phyloP scores from a whole-genome alignment of 2,113 vertebrate genomes.

The Pongo pygmaeus region DNA sequence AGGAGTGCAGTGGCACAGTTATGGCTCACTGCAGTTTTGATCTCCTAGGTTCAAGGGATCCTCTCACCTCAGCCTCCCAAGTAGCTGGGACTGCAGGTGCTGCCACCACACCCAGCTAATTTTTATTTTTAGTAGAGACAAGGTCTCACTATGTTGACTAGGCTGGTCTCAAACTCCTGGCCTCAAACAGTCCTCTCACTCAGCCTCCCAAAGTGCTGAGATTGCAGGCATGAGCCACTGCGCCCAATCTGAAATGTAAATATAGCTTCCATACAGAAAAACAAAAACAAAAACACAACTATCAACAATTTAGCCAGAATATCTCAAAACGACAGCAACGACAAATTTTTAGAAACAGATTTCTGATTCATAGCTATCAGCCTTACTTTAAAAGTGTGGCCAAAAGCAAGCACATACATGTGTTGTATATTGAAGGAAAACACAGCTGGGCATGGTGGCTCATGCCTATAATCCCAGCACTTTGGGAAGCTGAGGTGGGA shows the following conservation, averaged over 20 bases:
- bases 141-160: neutral
- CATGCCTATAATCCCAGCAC: too few relatives aligned
- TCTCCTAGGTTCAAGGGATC: too few relatives aligned
- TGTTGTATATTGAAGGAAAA: neutral
- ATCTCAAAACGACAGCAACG: neutral
- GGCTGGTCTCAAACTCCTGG: neutral
- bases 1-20: too few relatives aligned
- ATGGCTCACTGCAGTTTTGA: too few relatives aligned
- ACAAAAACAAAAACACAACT: neutral
- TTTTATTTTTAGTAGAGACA: neutral
- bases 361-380: neutral
- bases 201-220: neutral
- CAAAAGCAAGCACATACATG: neutral
- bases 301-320: neutral
- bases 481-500: too few relatives aligned
- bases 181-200: neutral
- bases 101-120: too few relatives aligned
- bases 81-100: too few relatives aligned
- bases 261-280: neutral
- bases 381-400: neutral
- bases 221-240: neutral
- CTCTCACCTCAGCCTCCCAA: too few relatives aligned
- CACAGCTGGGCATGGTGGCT: too few relatives aligned
- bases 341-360: neutral
- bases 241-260: neutral